phyloP scores from a whole-genome alignment of 2,888 invertebrate species.

The Coenonympha arcania region DNA sequence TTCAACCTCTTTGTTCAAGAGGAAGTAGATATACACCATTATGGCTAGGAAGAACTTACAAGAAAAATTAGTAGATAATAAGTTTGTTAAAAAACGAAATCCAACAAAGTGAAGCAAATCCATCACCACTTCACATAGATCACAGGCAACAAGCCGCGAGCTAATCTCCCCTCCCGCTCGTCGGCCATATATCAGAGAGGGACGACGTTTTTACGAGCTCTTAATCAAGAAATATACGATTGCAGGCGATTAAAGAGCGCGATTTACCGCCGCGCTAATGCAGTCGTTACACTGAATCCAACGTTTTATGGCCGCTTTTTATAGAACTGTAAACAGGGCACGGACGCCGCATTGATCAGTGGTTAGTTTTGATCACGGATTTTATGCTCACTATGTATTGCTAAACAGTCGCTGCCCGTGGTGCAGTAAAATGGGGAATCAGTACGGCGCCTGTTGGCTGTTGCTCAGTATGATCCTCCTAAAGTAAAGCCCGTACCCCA shows the following conservation, averaged over 20 bases:
- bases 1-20: too few species aligned
- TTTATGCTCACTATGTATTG: too few species aligned
- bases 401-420: too few species aligned
- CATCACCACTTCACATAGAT: slow-evolving; percentile 22
- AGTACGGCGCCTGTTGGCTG: too few species aligned
- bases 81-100: slow-evolving; percentile 5
- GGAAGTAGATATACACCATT: too few species aligned
- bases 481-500: too few species aligned
- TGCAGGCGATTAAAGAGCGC: slow-evolving; percentile 60
- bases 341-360: too few species aligned
- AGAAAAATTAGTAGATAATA: too few species aligned
- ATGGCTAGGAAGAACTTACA: too few species aligned
- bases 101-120: slow-evolving; percentile 18
- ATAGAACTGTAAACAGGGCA: slow-evolving; percentile 4
- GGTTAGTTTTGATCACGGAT: too few species aligned
- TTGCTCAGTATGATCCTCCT: too few species aligned
- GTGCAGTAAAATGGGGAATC: too few species aligned
- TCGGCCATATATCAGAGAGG: slow-evolving; percentile 53
- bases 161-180: slow-evolving; percentile 48
- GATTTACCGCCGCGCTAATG: slow-evolving; percentile 62
- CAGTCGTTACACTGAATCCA: slow-evolving; percentile 56
- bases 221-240: slow-evolving; percentile 66
- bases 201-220: slow-evolving; percentile 68
- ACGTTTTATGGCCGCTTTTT: slow-evolving; percentile 7
- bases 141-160: slow-evolving; percentile 21